Base-by-base conservation (phyloP, 2,888 invertebrate genomes). In the Ophraella communa region DNA sequence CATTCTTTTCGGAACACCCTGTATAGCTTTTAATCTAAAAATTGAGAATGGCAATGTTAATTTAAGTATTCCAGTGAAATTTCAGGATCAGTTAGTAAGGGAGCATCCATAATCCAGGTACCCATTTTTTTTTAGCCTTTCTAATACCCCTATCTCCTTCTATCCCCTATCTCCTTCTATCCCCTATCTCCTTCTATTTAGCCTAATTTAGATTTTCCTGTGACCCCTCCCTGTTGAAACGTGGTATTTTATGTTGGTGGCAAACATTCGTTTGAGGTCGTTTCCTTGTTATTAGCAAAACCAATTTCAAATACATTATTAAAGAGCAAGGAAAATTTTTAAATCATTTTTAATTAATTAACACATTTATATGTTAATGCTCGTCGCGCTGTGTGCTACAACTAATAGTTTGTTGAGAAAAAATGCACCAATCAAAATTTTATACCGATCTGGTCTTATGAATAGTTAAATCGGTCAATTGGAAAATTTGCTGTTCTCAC, bases 271-370 rank as follows among this genome's bases (percentile, higher is more conserved):
- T 65, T 63, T 63, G 65, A 67, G 67, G 65, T 18, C 58, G 58
- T 21, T 51, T 51, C 30, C 55, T 51, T 53, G 20, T 47, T 57
- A 65, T 65, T 67, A 51, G 54, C 54, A 54, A 56, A 67, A 63
- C 60, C 61, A 63, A 63, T 63, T 67, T 63, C 42, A 47, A 62
- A 57, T 58, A 52, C 58, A 58, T 56, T 58, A 67, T 49, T 60
- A 52, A 24, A 54, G 55, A 8, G 52, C 52, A 49, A 49, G 27
- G 35, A 51, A 56, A 30, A 57, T 58, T 63, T 63, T 63, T 53
- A 63, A 18, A 52, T 63, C 53, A 58, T 58, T 63, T 63, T 63
- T 63, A 14, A 53, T 58, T 53, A 63, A 63, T 63, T 63, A 53
- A 45, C 35, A n/a, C 44, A 52, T 39, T 63, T 45, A 39, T 51